A percentile compares a stretch with the other conserved stretches of the same genome.
Conservation (phyloP, 2,888 invertebrate genomes). For the Drosophila neutralis region DNA sequence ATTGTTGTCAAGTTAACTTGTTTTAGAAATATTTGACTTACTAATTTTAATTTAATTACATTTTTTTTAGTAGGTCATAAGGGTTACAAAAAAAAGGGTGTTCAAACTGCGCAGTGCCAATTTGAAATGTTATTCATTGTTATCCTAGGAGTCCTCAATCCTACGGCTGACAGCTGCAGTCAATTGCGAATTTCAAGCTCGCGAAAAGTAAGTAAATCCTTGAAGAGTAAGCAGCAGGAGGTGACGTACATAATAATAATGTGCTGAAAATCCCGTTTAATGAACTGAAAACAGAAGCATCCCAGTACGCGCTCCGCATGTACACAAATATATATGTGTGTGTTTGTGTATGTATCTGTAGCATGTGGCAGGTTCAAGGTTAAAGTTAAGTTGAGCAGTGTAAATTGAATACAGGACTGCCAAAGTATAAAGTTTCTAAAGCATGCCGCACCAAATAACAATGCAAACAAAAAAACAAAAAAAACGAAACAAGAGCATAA, state of each 20-base stretch:
- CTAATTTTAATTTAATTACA: neutral
- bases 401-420: conserved; percentile 32
- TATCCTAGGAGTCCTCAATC: neutral
- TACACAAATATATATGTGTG: neutral
- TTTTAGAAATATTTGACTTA: neutral
- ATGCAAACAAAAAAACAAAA: conserved; percentile 1
- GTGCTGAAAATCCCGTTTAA: conserved; percentile 70
- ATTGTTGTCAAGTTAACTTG: too few relatives aligned
- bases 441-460: conserved; percentile 26
- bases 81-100: conserved; percentile 11
- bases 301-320: conserved; percentile 20
- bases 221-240: conserved; percentile 34
- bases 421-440: conserved; percentile 52
- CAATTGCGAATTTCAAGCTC: conserved; percentile 12
- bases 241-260: conserved; percentile 57
- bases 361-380: conserved; percentile 54
- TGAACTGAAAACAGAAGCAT: conserved; percentile 71
- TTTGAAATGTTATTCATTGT: neutral
- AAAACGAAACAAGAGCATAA: conserved; percentile 22
- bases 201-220: conserved; percentile 46
- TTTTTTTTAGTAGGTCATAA: neutral
- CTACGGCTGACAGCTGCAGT: conserved; percentile 28
- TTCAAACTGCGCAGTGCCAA: neutral
- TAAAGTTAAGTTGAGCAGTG: conserved; percentile 27
- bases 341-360: conserved; percentile 6